Conservation (phyloP, 2,113 vertebrate species). For the Seriola dumerili region DNA sequence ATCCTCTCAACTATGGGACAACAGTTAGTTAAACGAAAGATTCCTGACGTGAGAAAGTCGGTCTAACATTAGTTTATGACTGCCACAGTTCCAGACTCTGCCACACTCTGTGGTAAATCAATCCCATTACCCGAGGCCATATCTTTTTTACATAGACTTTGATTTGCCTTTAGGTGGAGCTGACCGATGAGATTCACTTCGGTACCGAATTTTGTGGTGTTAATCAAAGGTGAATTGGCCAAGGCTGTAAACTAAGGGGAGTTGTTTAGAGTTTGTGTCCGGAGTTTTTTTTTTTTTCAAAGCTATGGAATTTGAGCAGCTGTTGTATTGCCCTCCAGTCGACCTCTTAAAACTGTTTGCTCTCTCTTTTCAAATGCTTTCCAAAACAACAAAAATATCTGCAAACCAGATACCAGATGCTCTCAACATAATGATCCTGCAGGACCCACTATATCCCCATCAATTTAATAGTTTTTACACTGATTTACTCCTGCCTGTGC, state of each 20-base stretch:
- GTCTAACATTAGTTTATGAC: conserved; percentile 7
- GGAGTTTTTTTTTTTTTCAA: background rate
- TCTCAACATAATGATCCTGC: background rate
- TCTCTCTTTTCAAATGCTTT: conserved; percentile 13
- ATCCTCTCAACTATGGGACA: background rate
- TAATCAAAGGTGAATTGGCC: background rate
- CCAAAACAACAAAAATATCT: conserved; percentile 4
- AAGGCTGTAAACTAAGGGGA: background rate
- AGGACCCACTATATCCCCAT: background rate
- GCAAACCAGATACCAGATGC: conserved; percentile 20
- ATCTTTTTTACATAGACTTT: background rate
- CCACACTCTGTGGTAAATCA: conserved; percentile 8
- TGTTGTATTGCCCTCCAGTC: conserved; percentile 32
- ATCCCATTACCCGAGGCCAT: conserved; percentile 26
- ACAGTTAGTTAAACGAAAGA: background rate
- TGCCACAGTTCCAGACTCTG: conserved; percentile 13
- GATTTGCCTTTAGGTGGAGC: background rate
- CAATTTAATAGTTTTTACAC: background rate
- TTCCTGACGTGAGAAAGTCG: background rate
- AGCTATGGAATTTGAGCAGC: conserved; percentile 46
- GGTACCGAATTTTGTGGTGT: background rate
- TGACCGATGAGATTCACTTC: background rate
- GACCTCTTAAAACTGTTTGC: conserved; percentile 44
- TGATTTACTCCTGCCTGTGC: background rate
- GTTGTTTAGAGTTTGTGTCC: conserved; percentile 1